A percentile compares a stretch with the other conserved stretches of the same genome.
phyloP scores from a whole-genome alignment of 2,888 invertebrate genomes.

The Abscondita cerata region DNA sequence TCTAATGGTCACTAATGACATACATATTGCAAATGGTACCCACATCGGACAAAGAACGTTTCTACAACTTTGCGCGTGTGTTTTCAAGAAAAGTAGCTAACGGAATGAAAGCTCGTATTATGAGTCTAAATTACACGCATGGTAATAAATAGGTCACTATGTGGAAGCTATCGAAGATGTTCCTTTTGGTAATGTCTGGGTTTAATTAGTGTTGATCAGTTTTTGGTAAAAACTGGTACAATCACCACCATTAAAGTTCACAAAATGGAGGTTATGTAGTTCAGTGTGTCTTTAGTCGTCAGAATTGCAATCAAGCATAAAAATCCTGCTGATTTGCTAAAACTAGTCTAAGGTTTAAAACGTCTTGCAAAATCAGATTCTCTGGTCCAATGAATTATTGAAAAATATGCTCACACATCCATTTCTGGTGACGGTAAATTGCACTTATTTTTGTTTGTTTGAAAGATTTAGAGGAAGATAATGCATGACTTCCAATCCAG shows the following conservation, averaged over 20 bases:
- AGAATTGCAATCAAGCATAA: slow-evolving; percentile 99
- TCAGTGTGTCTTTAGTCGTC: slow-evolving; percentile 99
- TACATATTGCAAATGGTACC: slow-evolving; percentile 99
- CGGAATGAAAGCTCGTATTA: slow-evolving; percentile 94
- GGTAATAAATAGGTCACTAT: slow-evolving; percentile 99
- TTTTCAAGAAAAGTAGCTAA: slow-evolving; percentile 90
- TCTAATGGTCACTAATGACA: slow-evolving; percentile 98
- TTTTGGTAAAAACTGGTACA: slow-evolving; percentile 98
- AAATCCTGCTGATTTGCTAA: slow-evolving; percentile 98
- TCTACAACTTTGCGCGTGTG: slow-evolving; percentile 99
- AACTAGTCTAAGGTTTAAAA: slow-evolving; percentile 96
- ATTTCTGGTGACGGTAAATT: slow-evolving; percentile 99
- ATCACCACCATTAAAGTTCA: slow-evolving; percentile 99
- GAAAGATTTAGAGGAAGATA: slow-evolving; percentile 99
- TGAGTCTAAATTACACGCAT: slow-evolving; percentile 99
- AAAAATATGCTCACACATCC: slow-evolving; percentile 99
- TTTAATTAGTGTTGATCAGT: slow-evolving; percentile 99
- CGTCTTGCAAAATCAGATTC: slow-evolving; percentile 99
- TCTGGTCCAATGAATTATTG: slow-evolving; percentile 99
- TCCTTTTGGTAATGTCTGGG: slow-evolving; percentile 99
- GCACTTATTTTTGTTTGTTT: slow-evolving; percentile 99
- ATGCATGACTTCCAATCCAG: slow-evolving; percentile 98
- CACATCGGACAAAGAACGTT: slow-evolving; percentile 98
- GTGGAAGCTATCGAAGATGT: slow-evolving; percentile 99
- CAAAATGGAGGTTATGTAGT: slow-evolving; percentile 99